Evolutionary conservation across 2,113 vertebrate genomes (phyloP).

Genomic region (Chloropsis cyanopogon): DNA sequence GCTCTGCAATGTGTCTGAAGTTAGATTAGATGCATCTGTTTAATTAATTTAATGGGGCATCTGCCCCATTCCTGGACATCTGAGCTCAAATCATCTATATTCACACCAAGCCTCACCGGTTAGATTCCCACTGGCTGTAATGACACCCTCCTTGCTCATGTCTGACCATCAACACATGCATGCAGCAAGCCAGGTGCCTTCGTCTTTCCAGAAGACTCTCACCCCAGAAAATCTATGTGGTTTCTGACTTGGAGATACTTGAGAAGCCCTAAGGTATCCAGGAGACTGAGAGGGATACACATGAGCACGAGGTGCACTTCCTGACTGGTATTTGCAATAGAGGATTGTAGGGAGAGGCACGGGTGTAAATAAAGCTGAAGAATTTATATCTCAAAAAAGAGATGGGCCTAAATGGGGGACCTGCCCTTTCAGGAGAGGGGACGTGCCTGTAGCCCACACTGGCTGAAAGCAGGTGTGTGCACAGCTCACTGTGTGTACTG

Average conservation of each 20-base stretch:
- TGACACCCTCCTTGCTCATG: background rate
- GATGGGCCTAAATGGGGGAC: background rate
- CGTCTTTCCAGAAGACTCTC: background rate
- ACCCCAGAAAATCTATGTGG: background rate
- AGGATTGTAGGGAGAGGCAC: background rate
- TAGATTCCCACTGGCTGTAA: background rate
- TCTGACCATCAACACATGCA: background rate
- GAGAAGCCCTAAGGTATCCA: background rate
- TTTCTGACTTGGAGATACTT: background rate
- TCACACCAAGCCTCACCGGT: background rate
- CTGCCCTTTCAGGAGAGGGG: background rate
- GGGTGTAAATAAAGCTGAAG: background rate
- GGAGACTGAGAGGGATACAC: fast-evolving
- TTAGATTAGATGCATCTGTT: background rate
- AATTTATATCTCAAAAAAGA: background rate
- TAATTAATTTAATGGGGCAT: background rate
- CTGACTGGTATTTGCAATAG: background rate
- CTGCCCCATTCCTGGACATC: background rate
- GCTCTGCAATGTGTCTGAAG: background rate
- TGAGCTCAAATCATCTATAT: background rate
- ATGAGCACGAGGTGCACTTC: fast-evolving
- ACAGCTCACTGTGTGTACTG: background rate
- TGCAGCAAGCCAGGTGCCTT: background rate
- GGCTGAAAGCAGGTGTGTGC: background rate
- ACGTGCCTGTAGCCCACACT: background rate